Conservation (phyloP, 1,140 invertebrate genomes). For the Meloidogyne floridensis region DNA sequence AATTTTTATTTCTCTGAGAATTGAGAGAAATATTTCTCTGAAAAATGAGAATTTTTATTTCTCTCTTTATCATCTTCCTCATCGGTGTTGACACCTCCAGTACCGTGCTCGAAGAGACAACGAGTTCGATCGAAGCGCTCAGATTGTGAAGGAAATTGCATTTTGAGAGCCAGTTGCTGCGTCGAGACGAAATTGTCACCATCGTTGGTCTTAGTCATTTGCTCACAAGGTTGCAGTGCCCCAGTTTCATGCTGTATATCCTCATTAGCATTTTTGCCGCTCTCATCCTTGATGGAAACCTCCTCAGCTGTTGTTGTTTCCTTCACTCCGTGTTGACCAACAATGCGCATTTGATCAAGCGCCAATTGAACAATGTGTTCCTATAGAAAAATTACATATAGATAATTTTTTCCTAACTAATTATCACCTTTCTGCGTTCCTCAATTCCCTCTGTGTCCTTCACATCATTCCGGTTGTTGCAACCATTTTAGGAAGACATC, state of each 20-base stretch:
- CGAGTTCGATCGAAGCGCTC: slow-evolving; percentile 1
- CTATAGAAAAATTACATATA: background rate
- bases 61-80: background rate
- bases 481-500: background rate
- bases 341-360: background rate
- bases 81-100: background rate
- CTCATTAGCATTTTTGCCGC: background rate
- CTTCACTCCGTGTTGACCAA: background rate
- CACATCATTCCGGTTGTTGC: background rate
- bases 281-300: background rate
- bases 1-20: background rate
- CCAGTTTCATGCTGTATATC: background rate
- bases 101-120: background rate
- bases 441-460: background rate
- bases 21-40: too few relatives aligned
- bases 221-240: background rate
- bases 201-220: background rate
- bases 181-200: background rate
- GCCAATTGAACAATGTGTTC: background rate
- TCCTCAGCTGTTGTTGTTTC: background rate
- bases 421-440: background rate
- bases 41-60: background rate
- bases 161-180: slow-evolving; percentile 1
- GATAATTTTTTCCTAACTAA: background rate
- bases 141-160: slow-evolving; percentile 1